Evolutionary conservation across 2,888 invertebrate genomes (phyloP).

Genomic region (Drepanosiphum platanoidis): DNA sequence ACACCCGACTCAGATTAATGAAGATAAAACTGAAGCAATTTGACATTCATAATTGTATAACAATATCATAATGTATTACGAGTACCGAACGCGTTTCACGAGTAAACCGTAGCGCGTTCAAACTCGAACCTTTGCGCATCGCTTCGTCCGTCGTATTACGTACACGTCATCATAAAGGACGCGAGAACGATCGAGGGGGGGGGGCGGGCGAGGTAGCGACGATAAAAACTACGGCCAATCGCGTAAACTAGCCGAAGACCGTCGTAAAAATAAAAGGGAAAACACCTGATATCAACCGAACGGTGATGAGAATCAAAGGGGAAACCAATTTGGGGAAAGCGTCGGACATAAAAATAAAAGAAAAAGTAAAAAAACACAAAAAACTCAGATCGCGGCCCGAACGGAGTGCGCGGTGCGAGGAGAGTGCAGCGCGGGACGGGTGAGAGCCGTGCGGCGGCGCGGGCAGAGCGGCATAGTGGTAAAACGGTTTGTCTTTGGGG

Average conservation of each 20-base stretch:
- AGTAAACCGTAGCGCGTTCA: background rate
- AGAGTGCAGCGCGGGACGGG: background rate
- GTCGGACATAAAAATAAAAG: constrained; percentile 38
- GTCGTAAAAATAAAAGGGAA: constrained; percentile 40
- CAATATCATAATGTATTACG: background rate
- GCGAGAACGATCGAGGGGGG: background rate
- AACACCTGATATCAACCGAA: constrained; percentile 51
- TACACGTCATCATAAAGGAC: background rate
- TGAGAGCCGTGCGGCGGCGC: background rate
- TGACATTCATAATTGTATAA: constrained; percentile 25
- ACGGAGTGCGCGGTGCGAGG: background rate
- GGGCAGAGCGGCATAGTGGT: background rate
- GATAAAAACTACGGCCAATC: constrained; percentile 5
- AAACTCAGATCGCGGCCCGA: background rate
- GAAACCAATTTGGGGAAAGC: constrained; percentile 40
- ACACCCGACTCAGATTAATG: constrained; percentile 51
- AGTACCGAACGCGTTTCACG: background rate
- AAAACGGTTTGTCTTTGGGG: constrained; percentile 60
- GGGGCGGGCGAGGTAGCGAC: background rate
- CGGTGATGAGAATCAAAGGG: constrained; percentile 31
- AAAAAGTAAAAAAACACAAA: background rate
- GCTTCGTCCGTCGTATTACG: background rate
- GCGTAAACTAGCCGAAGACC: constrained; percentile 1
- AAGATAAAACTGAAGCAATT: constrained; percentile 7
- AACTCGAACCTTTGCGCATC: background rate